phyloP scores from a whole-genome alignment of 2,888 invertebrate genomes.

The Drosophila falleni region DNA sequence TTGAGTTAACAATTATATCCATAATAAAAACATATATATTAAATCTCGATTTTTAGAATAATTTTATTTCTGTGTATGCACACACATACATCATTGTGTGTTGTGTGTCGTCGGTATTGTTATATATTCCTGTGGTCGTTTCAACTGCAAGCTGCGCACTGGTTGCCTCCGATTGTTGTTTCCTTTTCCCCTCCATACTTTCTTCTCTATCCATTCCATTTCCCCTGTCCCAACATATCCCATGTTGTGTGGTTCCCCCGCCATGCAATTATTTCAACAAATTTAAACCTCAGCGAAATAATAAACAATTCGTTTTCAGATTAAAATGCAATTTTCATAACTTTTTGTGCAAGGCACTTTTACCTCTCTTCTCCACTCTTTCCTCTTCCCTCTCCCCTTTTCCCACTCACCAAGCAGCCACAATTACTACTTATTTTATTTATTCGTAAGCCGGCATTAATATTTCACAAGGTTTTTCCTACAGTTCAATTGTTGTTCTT shows the following conservation, averaged over 20 bases:
- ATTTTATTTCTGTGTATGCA: background rate
- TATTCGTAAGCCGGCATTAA: constrained; percentile 75
- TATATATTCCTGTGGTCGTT: constrained; percentile 64
- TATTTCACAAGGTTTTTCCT: constrained; percentile 68
- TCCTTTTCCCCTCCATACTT: constrained; percentile 33
- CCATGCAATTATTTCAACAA: constrained; percentile 78
- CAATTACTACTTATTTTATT: constrained; percentile 80
- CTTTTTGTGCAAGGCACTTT: constrained; percentile 53
- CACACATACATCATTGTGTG: constrained; percentile 2
- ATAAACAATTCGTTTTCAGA: constrained; percentile 80
- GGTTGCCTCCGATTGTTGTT: constrained; percentile 69
- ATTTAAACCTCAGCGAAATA: constrained; percentile 81
- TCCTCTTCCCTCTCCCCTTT: background rate
- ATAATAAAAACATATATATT: too few relatives aligned
- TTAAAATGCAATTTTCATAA: constrained; percentile 81
- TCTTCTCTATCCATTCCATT: too few relatives aligned
- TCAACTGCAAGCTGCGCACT: constrained; percentile 41
- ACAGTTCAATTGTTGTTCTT: constrained; percentile 32
- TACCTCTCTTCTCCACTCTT: background rate
- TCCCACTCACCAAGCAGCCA: constrained; percentile 37
- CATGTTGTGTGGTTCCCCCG: constrained; percentile 19
- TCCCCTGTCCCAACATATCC: background rate
- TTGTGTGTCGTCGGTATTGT: constrained; percentile 26
- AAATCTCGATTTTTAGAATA: too few relatives aligned
- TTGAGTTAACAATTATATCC: too few relatives aligned